A percentile compares a stretch with the other conserved stretches of the same genome.
phyloP scores from a whole-genome alignment of 2,888 invertebrate genomes.

The Drosophila prostipennis region DNA sequence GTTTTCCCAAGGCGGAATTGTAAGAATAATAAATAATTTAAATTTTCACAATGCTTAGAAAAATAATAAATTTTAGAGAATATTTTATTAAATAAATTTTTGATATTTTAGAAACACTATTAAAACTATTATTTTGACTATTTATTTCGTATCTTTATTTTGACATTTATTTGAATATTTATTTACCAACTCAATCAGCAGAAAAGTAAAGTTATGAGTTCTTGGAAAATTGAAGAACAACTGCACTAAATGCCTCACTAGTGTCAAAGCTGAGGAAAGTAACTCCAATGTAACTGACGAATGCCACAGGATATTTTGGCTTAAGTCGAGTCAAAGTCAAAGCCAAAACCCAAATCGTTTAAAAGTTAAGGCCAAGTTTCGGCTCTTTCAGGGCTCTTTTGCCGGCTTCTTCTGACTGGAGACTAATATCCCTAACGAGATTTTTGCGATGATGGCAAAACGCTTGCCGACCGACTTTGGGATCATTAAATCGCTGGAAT shows the following conservation, averaged over 20 bases:
- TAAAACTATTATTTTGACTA: too few species aligned
- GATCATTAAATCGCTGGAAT: constrained; percentile 43
- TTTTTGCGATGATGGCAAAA: constrained; percentile 36
- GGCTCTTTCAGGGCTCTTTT: constrained; percentile 1
- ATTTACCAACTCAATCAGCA: background rate
- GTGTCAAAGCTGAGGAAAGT: background rate
- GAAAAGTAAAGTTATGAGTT: too few species aligned
- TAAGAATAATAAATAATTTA: too few species aligned
- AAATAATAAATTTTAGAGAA: too few species aligned
- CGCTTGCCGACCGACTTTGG: constrained; percentile 27
- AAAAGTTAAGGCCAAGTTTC: constrained; percentile 29
- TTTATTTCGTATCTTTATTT: too few species aligned
- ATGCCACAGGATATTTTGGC: constrained; percentile 8
- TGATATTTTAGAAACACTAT: too few species aligned
- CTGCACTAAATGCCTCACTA: background rate
- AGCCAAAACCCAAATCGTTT: constrained; percentile 26
- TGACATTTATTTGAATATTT: background rate
- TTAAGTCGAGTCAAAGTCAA: constrained; percentile 20
- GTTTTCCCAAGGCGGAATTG: background rate
- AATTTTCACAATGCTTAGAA: too few species aligned
- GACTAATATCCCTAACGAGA: constrained; percentile 40
- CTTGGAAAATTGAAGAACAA: too few species aligned
- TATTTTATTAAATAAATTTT: too few species aligned
- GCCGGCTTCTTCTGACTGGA: constrained; percentile 12
- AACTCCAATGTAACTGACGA: constrained; percentile 1